Base-by-base conservation (phyloP, 30 jellyfish, hydroid and myxozoan genomes). In the Hydra vulgaris region DNA sequence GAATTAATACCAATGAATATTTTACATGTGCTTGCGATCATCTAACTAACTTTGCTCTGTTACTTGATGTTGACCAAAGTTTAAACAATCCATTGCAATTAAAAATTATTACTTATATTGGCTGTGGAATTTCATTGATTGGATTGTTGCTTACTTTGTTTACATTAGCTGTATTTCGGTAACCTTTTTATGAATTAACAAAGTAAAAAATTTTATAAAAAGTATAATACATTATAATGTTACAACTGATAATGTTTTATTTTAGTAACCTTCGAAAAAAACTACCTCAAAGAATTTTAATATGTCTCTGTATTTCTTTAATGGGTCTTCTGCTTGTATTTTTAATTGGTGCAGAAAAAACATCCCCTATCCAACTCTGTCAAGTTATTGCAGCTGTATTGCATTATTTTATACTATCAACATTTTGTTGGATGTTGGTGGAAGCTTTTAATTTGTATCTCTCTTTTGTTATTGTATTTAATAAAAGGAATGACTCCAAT, bases 371-470 rank as follows among this genome's bases (percentile, higher is more conserved):
- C 25, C 56, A 27, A 18, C 83, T 95, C 77, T 92, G 98, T 54
- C 94, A 86, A 72, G 85, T 89, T 7, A 84, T 83, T 26, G 95
- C 95, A 68, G 78, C 86, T 5, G 77, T 87, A 40, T 66, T 92
- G 4, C 98, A 92, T 25, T 92, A 79, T 76, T 92, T 92, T 66
- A 90, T 87, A 1, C 83, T 85, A 77, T 85, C 88, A 17, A 79
- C 97, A 18, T 90, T 90, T 76, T 21, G 79, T 66, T 90, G 97
- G 97, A 90, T 90, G 97, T 89, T 91, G 17, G 95, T 90, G 53
- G 97, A 90, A 54, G 97, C 94, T 26, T 74, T 81, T 85, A 92
- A 92, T 76, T 83, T 92, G 77, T 92, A 92, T 74, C 88, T 89
- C 18, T 77, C 88, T 79, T 92, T 92, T 71, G 98, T 92, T 15